Evolutionary conservation across 2,888 invertebrate genomes (phyloP).

Genomic region (Cheilosia soror): DNA sequence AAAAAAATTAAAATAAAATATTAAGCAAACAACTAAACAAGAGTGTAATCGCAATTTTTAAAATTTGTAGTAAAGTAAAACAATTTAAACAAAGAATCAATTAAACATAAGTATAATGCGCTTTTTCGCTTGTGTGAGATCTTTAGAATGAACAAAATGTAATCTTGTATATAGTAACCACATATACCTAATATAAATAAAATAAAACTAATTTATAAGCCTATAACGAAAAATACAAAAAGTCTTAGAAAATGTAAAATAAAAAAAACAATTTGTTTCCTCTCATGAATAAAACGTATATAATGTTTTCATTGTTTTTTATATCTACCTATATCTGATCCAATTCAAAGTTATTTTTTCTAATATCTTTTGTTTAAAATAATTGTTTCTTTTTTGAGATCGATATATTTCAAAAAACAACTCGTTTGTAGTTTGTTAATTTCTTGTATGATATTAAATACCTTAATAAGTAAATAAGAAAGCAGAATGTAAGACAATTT

Average conservation of each 20-base stretch:
- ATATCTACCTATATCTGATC: conserved; percentile 13
- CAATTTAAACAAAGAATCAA: conserved; percentile 23
- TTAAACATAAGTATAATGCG: conserved; percentile 21
- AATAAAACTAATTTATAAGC: conserved; percentile 32
- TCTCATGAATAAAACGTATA: background rate
- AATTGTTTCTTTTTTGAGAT: background rate
- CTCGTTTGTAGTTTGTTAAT: conserved; percentile 28
- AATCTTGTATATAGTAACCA: conserved; percentile 42
- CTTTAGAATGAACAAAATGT: conserved; percentile 29
- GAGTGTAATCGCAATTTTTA: conserved; percentile 58
- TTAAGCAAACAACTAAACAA: conserved; percentile 40
- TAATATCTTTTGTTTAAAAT: conserved; percentile 4
- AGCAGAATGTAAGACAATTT: conserved; percentile 38
- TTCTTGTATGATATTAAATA: conserved; percentile 50
- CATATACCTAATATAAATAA: conserved; percentile 26
- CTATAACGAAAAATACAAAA: conserved; percentile 1
- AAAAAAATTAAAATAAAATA: conserved; percentile 10
- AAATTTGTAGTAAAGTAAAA: conserved; percentile 61
- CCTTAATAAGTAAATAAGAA: conserved; percentile 29
- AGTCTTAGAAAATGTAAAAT: conserved; percentile 27
- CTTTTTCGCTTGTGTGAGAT: conserved; percentile 63
- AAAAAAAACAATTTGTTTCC: conserved; percentile 20
- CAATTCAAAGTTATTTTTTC: conserved; percentile 1
- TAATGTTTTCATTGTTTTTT: conserved; percentile 17
- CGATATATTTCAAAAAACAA: background rate